A percentile compares a stretch with the other conserved stretches of the same genome.
Evolutionary conservation across 2,888 invertebrate species (phyloP).

Genomic region (Clostera curtula): DNA sequence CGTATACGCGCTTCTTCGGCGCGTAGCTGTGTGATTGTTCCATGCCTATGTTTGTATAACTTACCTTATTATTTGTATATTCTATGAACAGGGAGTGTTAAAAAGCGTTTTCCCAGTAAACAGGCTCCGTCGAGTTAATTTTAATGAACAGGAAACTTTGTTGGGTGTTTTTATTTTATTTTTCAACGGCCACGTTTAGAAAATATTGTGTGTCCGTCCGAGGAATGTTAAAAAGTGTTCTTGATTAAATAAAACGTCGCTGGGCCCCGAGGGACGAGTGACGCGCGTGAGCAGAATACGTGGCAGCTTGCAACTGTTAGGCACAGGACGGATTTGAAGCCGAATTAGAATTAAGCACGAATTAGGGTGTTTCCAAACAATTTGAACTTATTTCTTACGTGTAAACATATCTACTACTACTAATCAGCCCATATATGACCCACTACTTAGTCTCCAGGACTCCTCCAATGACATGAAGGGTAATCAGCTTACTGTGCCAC

Average conservation of each 20-base stretch:
- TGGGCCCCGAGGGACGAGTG: slow-evolving; percentile 33
- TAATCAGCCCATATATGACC: too few species aligned
- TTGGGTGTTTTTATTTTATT: slow-evolving; percentile 30
- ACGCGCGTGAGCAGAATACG: slow-evolving; percentile 35
- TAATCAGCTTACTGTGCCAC: too few species aligned
- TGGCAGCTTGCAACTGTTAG: slow-evolving; percentile 43
- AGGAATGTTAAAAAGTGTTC: slow-evolving; percentile 68
- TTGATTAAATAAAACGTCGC: slow-evolving; percentile 72
- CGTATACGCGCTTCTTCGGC: too few species aligned
- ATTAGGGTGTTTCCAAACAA: too few species aligned
- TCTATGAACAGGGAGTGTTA: too few species aligned
- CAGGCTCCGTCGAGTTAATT: slow-evolving; percentile 6
- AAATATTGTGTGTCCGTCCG: slow-evolving; percentile 50
- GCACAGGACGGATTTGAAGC: slow-evolving; percentile 29
- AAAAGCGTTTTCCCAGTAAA: too few species aligned
- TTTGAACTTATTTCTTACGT: too few species aligned
- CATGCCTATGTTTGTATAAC: not conserved
- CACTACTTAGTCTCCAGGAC: too few species aligned
- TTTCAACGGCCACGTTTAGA: slow-evolving; percentile 24
- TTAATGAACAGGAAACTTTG: slow-evolving; percentile 34
- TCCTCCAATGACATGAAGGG: too few species aligned
- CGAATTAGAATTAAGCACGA: slow-evolving; percentile 29
- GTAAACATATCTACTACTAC: too few species aligned
- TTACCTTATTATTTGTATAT: too few species aligned
- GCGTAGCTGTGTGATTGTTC: too few species aligned